Evolutionary conservation across 2,888 invertebrate species (phyloP), one percentile per base, ranked within the genome.

Genomic region (Shargacucullia verbasci): DNA sequence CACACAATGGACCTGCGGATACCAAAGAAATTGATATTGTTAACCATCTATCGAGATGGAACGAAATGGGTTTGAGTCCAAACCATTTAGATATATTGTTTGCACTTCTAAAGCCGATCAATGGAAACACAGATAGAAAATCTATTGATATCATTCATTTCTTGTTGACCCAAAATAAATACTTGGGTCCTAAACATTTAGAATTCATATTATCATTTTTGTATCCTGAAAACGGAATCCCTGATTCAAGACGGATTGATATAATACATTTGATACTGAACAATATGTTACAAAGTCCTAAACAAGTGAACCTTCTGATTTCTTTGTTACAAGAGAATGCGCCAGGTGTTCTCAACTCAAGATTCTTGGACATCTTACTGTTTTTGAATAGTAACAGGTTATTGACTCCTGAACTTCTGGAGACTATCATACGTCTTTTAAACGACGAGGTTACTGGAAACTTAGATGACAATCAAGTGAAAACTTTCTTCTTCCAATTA

Each of bases 171-270:
- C 11, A 58, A 33, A 37, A 13, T 29, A 38, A 15, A 29, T 0
- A 34, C n/a, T 38, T 60, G 14, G 33, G 29, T 15, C 40, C 40
- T 8, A 20, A 37, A n/a, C 25, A 59, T 13, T 13, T 62, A 12
- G 33, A 61, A 25, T 45, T 59, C 7, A 50, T 76, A 37, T 27
- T 76, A 13, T 35, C 38, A 15, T 67, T 75, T n/a, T 59, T 74
- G 38, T 20, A 48, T 35, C 46, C 58, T 25, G 37, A 52, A 13
- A 43, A 47, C 25, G 55, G 55, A 40, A n/a, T 46, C 10, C 8
- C 59, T 33, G 47, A 68, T 31, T 12, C 43, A 57, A 67, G 54
- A 61, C 57, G 58, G 56, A 35, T 70, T 14, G 70, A 72, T 12
- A 11, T 70, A 10, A 47, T 59, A 15, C 14, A 58, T 6, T 53